A percentile compares a stretch with the other conserved stretches of the same genome.
These are phyloP conservation scores for Drosophila kohkoa DNA, from an alignment of 1,140 invertebrate species.

Conservation along the genomic window DNA sequence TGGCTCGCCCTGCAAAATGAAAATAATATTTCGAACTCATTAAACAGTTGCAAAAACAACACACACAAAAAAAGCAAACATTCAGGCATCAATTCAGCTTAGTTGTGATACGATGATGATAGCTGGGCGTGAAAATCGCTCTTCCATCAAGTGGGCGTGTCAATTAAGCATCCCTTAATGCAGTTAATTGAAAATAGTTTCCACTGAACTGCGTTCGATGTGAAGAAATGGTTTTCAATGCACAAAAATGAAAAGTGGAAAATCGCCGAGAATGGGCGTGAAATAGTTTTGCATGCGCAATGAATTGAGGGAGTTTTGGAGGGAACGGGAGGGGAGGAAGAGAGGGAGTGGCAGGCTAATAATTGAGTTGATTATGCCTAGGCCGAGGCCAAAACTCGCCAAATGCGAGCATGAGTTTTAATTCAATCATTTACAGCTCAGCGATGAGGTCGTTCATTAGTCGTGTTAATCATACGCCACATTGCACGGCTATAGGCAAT, in stretches of 20 bases:
- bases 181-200: constrained; percentile 75
- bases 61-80: neutral
- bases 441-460: constrained; percentile 69
- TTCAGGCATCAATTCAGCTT: constrained; percentile 48
- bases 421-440: constrained; percentile 78
- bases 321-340: neutral
- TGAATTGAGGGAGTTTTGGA: constrained; percentile 38
- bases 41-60: constrained; percentile 29
- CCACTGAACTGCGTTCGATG: constrained; percentile 48
- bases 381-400: constrained; percentile 39
- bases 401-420: constrained; percentile 54
- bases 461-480: constrained; percentile 79
- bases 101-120: constrained; percentile 1
- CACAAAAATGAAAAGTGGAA: constrained; percentile 26
- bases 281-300: constrained; percentile 69
- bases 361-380: constrained; percentile 66
- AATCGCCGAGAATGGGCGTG: constrained; percentile 37
- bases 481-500: constrained; percentile 60
- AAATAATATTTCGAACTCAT: constrained; percentile 66
- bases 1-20: constrained; percentile 23
- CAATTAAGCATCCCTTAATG: constrained; percentile 36
- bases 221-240: constrained; percentile 27
- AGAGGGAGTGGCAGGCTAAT: constrained; percentile 34
- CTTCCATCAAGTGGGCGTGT: constrained; percentile 50
- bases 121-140: constrained; percentile 24